Percentiles rank a stretch among this genome's conserved stretches.
These are phyloP conservation scores for Neodiprion pinetum DNA, from an alignment of 1,140 invertebrate genomes.

Conservation along the genomic window DNA sequence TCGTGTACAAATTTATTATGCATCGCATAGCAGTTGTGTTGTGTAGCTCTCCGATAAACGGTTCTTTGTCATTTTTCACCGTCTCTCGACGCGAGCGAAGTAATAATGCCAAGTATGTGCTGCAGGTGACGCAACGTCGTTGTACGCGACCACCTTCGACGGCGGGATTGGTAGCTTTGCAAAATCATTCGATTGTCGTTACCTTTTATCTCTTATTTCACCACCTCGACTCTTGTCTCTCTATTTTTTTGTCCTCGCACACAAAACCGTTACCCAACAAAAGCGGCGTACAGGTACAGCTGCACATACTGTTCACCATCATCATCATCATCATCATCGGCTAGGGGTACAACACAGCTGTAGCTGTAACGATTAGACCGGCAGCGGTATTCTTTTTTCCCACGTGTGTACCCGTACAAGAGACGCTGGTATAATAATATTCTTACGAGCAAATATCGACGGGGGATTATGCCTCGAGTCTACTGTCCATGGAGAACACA, in stretches of 20 bases:
- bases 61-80: constrained; percentile 17
- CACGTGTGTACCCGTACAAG: not conserved
- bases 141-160: not conserved
- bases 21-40: constrained; percentile 15
- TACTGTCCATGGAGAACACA: too few species aligned
- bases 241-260: not conserved
- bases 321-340: too few species aligned
- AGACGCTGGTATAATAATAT: not conserved
- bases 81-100: constrained; percentile 13
- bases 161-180: not conserved
- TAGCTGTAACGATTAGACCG: not conserved
- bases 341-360: not conserved
- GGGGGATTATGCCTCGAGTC: too few species aligned
- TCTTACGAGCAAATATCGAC: too few species aligned
- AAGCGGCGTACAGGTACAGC: not conserved
- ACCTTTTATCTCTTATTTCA: too few species aligned
- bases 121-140: constrained; percentile 18
- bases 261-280: not conserved
- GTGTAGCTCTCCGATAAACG: constrained; percentile 27
- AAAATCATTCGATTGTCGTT: too few species aligned
- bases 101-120: constrained; percentile 19
- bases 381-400: not conserved
- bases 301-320: too few species aligned
- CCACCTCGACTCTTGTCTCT: not conserved
- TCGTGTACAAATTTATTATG: not conserved